phyloP scores from a whole-genome alignment of 2,113 vertebrate species.

The Propithecus coquereli region DNA sequence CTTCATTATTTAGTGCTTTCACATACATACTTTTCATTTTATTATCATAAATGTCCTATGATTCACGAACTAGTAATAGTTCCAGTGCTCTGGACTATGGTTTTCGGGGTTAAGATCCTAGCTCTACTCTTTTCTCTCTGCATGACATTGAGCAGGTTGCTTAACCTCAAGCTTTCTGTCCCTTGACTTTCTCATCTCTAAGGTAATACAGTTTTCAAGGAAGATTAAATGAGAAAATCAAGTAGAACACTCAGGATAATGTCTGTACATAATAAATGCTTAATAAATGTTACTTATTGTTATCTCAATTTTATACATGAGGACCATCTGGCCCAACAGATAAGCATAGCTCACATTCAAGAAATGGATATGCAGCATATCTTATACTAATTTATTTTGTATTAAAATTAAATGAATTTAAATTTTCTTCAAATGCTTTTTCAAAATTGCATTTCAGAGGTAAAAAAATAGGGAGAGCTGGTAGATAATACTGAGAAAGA shows the following conservation, averaged over 20 bases:
- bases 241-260: not conserved
- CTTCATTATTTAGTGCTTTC: not conserved
- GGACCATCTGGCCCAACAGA: slow-evolving; percentile 13
- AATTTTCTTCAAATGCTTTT: not conserved
- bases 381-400: slow-evolving; percentile 8
- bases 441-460: slow-evolving; percentile 15
- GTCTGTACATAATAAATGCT: slow-evolving; percentile 18
- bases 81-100: not conserved
- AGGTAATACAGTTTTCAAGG: not conserved
- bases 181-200: not conserved
- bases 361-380: not conserved
- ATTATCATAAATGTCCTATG: not conserved
- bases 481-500: not conserved
- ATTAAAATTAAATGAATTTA: slow-evolving; percentile 44
- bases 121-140: not conserved
- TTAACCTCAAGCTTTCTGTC: not conserved
- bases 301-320: not conserved
- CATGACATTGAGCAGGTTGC: not conserved
- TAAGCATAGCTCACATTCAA: not conserved
- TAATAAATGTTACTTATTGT: slow-evolving; percentile 35
- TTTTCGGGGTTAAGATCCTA: not conserved
- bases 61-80: not conserved
- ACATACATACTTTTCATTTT: not conserved
- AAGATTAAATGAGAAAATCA: slow-evolving; percentile 2
- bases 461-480: not conserved